phyloP scores from a whole-genome alignment of 2,888 invertebrate genomes.

The Heliconius erato region DNA sequence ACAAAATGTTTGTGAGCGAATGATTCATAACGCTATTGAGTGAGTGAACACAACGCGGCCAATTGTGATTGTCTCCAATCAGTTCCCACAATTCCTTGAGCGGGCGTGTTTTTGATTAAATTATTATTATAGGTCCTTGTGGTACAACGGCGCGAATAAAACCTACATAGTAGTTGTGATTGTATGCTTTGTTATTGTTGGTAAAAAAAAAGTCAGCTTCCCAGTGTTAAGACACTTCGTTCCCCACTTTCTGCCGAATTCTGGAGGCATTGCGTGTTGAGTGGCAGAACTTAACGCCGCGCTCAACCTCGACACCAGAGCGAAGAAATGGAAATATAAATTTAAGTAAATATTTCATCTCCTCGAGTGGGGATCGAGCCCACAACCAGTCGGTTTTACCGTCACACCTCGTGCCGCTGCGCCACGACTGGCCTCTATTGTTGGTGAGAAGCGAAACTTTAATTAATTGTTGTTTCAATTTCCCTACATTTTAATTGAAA shows the following conservation, averaged over 20 bases:
- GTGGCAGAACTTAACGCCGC: too few relatives aligned
- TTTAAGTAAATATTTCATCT: too few relatives aligned
- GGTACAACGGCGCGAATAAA: slow-evolving; percentile 55
- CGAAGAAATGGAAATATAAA: too few relatives aligned
- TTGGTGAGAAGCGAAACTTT: slow-evolving; percentile 36
- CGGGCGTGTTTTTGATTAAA: slow-evolving; percentile 67
- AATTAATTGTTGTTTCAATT: slow-evolving; percentile 34
- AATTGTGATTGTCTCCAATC: slow-evolving; percentile 53
- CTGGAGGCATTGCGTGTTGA: too few relatives aligned
- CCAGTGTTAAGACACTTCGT: too few relatives aligned
- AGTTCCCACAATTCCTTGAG: slow-evolving; percentile 50
- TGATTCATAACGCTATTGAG: slow-evolving; percentile 45
- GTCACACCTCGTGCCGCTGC: too few relatives aligned
- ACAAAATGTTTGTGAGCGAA: slow-evolving; percentile 34
- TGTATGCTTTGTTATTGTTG: slow-evolving; percentile 23
- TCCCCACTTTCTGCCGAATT: too few relatives aligned
- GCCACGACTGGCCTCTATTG: too few relatives aligned
- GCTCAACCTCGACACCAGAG: too few relatives aligned
- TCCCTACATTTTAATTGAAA: background rate
- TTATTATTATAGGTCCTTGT: slow-evolving; percentile 61
- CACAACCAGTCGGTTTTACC: too few relatives aligned
- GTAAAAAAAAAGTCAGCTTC: background rate
- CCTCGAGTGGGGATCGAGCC: too few relatives aligned
- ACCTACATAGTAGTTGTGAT: slow-evolving; percentile 54
- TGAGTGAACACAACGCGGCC: slow-evolving; percentile 43